A percentile compares a stretch with the other conserved stretches of the same genome.
phyloP scores from a whole-genome alignment of 2,888 invertebrate genomes.

The Lasioglossum figueresi region DNA sequence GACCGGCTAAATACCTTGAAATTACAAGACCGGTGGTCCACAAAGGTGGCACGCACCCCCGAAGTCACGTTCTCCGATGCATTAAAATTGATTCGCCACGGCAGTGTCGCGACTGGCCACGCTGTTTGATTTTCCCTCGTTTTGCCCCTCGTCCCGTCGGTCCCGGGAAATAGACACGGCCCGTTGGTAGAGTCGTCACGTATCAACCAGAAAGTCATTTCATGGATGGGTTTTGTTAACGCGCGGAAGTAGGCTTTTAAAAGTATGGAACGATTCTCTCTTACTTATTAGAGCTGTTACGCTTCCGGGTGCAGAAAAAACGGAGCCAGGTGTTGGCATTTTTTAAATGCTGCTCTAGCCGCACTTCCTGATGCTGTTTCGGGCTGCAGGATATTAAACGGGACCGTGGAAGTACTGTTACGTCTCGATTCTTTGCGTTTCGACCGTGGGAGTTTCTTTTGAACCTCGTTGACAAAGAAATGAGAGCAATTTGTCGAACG shows the following conservation, averaged over 20 bases:
- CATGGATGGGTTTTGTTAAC: slow-evolving; percentile 26
- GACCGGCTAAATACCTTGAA: slow-evolving; percentile 80
- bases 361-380: slow-evolving; percentile 10
- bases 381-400: not conserved
- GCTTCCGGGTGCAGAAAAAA: slow-evolving; percentile 49
- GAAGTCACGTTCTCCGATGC: slow-evolving; percentile 68
- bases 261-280: slow-evolving; percentile 16
- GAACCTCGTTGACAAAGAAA: not conserved
- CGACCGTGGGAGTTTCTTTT: not conserved
- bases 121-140: slow-evolving; percentile 55
- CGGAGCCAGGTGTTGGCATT: slow-evolving; percentile 42
- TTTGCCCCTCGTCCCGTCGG: slow-evolving; percentile 24
- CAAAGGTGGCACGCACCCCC: slow-evolving; percentile 71
- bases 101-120: slow-evolving; percentile 66
- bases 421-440: not conserved
- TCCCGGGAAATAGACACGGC: slow-evolving; percentile 39
- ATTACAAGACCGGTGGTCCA: slow-evolving; percentile 76
- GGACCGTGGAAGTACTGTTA: slow-evolving; percentile 12
- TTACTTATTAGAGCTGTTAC: not conserved
- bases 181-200: slow-evolving; percentile 27
- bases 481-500: not conserved
- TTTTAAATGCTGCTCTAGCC: slow-evolving; percentile 27
- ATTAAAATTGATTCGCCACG: slow-evolving; percentile 79
- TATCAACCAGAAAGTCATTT: slow-evolving; percentile 40
- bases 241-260: slow-evolving; percentile 54